Percentiles rank a stretch among this genome's conserved stretches.
Evolutionary conservation across 2,888 invertebrate genomes (phyloP).

Genomic region (Laspeyria flexula): DNA sequence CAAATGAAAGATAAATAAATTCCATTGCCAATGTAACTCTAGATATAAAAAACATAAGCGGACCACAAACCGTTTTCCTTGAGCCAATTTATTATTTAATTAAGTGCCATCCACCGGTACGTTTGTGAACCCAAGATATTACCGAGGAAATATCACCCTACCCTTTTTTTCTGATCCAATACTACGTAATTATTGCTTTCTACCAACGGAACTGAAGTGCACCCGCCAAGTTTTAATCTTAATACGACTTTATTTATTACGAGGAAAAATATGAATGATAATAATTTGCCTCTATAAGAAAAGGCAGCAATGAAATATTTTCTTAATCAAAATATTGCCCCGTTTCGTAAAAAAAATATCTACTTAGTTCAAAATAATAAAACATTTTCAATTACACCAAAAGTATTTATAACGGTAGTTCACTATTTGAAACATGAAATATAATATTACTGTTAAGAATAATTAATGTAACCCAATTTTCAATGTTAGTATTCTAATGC

Average conservation of each 20-base stretch:
- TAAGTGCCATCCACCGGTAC: conserved; percentile 7
- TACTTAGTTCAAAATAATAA: too few relatives aligned
- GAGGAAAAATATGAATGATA: too few relatives aligned
- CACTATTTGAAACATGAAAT: too few relatives aligned
- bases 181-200: background rate
- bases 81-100: conserved; percentile 16
- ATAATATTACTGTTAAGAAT: too few relatives aligned
- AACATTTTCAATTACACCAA: too few relatives aligned
- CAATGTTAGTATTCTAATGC: background rate
- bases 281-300: too few relatives aligned
- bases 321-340: too few relatives aligned
- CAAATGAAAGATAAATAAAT: background rate
- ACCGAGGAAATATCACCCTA: background rate
- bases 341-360: too few relatives aligned
- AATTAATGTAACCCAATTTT: too few relatives aligned
- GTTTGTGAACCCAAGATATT: conserved; percentile 2
- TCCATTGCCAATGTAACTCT: background rate
- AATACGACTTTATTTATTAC: background rate
- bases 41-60: background rate
- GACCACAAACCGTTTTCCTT: background rate
- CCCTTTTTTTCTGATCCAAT: conserved; percentile 4
- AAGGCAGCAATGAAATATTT: too few relatives aligned
- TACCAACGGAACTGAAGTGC: background rate
- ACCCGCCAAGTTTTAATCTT: background rate
- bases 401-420: too few relatives aligned